Conservation (phyloP, 2,113 vertebrate genomes). For the Brachyhypopomus gauderio region DNA sequence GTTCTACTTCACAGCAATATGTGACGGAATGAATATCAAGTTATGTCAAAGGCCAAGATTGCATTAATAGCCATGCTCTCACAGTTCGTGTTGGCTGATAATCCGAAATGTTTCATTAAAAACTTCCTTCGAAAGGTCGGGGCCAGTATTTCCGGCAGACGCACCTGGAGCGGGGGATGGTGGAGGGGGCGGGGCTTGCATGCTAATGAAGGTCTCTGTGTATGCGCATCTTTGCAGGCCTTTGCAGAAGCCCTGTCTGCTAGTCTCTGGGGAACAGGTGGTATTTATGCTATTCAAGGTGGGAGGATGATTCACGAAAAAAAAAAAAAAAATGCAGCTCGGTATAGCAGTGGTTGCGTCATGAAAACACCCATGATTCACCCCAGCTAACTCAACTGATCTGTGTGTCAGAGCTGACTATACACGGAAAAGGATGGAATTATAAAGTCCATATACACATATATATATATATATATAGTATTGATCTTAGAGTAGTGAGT, state of each 20-base stretch:
- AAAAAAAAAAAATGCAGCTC: slow-evolving; percentile 29
- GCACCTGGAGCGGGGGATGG: slow-evolving; percentile 40
- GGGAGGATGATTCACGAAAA: slow-evolving; percentile 58
- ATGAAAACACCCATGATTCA: slow-evolving; percentile 47
- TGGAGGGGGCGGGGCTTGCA: slow-evolving; percentile 35
- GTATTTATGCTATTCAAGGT: slow-evolving; percentile 56
- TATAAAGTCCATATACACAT: background rate
- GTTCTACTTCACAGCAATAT: slow-evolving; percentile 1
- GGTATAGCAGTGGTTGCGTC: slow-evolving; percentile 49
- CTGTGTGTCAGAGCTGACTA: slow-evolving; percentile 27
- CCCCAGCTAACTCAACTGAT: slow-evolving; percentile 9
- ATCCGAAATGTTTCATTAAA: background rate
- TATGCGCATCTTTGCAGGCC: slow-evolving; percentile 25
- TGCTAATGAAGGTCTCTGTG: slow-evolving; percentile 48
- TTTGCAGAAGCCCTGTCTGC: slow-evolving; percentile 1
- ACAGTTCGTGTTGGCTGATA: background rate
- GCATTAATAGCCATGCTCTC: background rate
- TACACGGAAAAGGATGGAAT: slow-evolving; percentile 8
- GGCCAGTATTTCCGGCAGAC: background rate
- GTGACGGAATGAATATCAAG: slow-evolving; percentile 22
- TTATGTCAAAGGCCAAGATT: background rate
- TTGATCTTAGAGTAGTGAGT: no score
- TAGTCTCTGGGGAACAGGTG: slow-evolving; percentile 50
- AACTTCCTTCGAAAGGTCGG: background rate
- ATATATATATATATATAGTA: background rate